A percentile compares a stretch with the other conserved stretches of the same genome.
Conservation (phyloP, 2,888 invertebrate species). For the Lysandra bellargus region DNA sequence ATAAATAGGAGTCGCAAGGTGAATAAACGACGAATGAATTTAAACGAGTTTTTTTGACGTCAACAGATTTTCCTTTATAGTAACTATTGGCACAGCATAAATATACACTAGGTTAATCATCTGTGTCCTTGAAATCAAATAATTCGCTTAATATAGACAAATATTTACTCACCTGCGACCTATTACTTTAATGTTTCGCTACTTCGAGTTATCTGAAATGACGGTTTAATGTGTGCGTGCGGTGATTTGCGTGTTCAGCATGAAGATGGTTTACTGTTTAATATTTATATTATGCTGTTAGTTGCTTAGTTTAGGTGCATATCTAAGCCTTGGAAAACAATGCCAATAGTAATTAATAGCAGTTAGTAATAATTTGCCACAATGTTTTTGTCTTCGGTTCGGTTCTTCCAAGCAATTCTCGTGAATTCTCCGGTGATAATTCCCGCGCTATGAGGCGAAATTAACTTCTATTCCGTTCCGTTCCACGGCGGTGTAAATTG, state of each 20-base stretch:
- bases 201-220: too few relatives aligned
- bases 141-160: not conserved
- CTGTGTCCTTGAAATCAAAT: not conserved
- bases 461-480: too few relatives aligned
- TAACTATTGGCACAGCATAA: not conserved
- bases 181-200: too few relatives aligned
- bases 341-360: not conserved
- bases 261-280: too few relatives aligned
- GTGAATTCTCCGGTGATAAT: too few relatives aligned
- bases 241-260: too few relatives aligned
- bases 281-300: too few relatives aligned
- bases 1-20: not conserved
- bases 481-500: not conserved
- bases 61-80: not conserved
- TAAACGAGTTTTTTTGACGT: not conserved
- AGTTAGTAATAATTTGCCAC: not conserved
- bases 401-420: too few relatives aligned
- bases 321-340: not conserved
- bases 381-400: not conserved
- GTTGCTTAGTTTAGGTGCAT: not conserved
- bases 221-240: too few relatives aligned
- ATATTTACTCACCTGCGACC: too few relatives aligned
- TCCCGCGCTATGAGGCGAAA: too few relatives aligned
- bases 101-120: not conserved
- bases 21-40: conserved; percentile 14